Percentiles rank a stretch among this genome's conserved stretches.
These are phyloP conservation scores for Euspilapteryx auroguttella DNA, from an alignment of 2,888 invertebrate genomes.

Conservation along the genomic window DNA sequence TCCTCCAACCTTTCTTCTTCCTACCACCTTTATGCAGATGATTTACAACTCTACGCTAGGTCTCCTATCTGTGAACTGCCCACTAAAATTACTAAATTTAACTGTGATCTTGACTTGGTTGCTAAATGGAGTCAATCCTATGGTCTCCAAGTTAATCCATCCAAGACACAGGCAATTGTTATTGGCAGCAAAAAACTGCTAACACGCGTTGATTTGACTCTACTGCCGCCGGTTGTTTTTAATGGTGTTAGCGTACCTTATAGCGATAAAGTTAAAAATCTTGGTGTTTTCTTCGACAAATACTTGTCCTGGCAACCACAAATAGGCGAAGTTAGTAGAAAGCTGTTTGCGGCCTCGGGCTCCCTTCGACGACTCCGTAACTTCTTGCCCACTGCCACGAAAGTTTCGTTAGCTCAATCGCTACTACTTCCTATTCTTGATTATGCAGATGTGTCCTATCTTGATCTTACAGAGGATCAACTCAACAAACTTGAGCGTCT, in stretches of 20 bases:
- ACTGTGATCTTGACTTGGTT: not conserved
- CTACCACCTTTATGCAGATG: conserved; percentile 5
- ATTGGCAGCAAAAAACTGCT: not conserved
- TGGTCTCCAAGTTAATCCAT: conserved; percentile 1
- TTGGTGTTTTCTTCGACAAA: conserved; percentile 1
- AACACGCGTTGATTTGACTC: no score
- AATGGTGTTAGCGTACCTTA: no score
- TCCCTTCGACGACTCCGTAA: conserved; percentile 2
- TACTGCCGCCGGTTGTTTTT: no score
- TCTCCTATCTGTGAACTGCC: not conserved
- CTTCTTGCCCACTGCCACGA: conserved; percentile 2
- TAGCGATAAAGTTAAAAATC: not conserved
- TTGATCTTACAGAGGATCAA: conserved; percentile 2
- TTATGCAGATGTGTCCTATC: conserved; percentile 3
- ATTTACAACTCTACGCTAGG: conserved; percentile 3
- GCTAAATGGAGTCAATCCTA: not conserved
- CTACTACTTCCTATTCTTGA: conserved; percentile 3
- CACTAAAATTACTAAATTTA: not conserved
- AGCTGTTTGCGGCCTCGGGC: conserved; percentile 1
- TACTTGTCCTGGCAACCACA: conserved; percentile 2
- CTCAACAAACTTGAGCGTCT: conserved; percentile 4
- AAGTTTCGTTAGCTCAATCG: conserved; percentile 1
- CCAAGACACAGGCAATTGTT: conserved; percentile 1
- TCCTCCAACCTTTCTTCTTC: not conserved
- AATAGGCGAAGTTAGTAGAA: not conserved